Base-by-base conservation (phyloP, 2,888 invertebrate genomes). In the Phymatocera aterrima region DNA sequence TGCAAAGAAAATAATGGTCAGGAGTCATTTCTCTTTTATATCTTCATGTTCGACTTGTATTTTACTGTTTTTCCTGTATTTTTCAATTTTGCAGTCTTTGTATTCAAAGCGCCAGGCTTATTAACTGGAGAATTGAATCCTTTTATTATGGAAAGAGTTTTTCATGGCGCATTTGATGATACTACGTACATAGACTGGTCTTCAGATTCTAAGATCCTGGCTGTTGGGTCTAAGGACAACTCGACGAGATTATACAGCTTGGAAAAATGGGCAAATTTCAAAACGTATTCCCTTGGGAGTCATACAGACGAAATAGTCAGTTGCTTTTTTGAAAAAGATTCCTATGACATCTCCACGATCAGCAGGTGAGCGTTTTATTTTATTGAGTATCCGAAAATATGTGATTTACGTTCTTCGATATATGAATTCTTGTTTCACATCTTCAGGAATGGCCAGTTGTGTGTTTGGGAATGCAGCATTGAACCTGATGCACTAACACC, bases 101-200 rank as follows among this genome's bases (percentile, higher is more conserved):
- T 99, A 78, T 99, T 97, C 91, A 95, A 95, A 85, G 94, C 97
- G 1, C 98, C 98, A 0, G 95, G 96, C 15, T 93, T 94, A 79
- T 94, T 95, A 87, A 94, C 94, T 0, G 96, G 96, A 8, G 95
- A 97, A 88, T 97, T 95, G 88, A 97, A 97, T 90, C 96, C 97
- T 0, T 98, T 99, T 89, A 92, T 95, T 12, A 94, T 98, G 92
- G 95, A 96, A 86, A 92, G 95, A 78, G 95, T 96, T 0, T 97
- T 96, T 89, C 94, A 95, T 85, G 96, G 96, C 65, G 94, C 97
- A 0, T 94, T 94, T 80, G 97, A 98, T 88, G 96, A 96, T 80
- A 95, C 97, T 0, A 96, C 96, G 0, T 97, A 95, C 87, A 87
- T 99, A 2, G 96, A 97, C 88, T 99, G 99, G 99, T 97, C 98